Evolutionary conservation across 2,113 vertebrate genomes (phyloP).

Genomic region (Malurus melanocephalus): DNA sequence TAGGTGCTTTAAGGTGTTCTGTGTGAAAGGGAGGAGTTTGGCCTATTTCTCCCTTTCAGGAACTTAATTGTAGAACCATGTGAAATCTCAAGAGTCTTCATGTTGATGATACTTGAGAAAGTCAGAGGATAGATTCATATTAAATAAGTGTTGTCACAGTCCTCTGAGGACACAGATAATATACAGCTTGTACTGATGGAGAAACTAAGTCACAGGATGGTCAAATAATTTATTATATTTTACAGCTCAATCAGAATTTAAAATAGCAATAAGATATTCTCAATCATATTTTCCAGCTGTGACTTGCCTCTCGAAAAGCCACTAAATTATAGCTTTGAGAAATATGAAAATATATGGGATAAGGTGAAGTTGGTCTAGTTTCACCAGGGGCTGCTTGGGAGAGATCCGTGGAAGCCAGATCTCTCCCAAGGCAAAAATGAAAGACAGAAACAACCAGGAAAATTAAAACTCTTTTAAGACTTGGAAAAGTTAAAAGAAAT

Average conservation of each 20-base stretch:
- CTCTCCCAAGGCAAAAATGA: constrained; percentile 10
- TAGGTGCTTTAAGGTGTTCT: neutral
- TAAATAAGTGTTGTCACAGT: neutral
- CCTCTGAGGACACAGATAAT: neutral
- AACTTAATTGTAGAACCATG: neutral
- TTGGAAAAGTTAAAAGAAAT: constrained; percentile 43
- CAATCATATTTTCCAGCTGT: neutral
- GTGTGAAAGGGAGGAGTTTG: neutral
- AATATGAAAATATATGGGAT: neutral
- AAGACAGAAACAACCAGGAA: constrained; percentile 10
- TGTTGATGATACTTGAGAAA: neutral
- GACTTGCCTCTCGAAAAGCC: neutral
- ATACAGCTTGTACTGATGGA: neutral
- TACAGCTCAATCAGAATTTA: neutral
- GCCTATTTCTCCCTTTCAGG: neutral
- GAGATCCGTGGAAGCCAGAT: neutral
- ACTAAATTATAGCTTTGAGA: neutral
- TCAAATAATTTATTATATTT: neutral
- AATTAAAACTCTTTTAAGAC: constrained; percentile 39
- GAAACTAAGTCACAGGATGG: neutral
- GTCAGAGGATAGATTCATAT: neutral
- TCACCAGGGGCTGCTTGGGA: neutral
- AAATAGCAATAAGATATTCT: neutral
- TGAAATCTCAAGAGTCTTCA: neutral
- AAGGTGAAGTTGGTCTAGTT: neutral